Base-by-base conservation (phyloP, 2,888 invertebrate genomes). In the Nomada lathburiana region DNA sequence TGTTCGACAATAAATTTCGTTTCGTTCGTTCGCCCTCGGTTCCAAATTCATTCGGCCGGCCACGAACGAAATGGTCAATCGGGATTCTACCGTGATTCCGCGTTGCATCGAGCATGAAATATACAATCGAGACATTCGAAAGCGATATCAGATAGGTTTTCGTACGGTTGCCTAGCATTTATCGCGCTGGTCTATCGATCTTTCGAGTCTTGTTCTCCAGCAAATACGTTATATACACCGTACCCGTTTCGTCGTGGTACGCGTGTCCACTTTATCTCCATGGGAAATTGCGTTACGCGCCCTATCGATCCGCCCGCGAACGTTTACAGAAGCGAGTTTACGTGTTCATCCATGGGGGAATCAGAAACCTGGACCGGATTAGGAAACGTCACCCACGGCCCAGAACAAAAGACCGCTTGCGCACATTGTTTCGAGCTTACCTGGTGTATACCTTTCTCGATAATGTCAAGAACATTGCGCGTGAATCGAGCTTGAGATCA, bases 251-350 rank as follows among this genome's bases (percentile, higher is more conserved):
- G 47, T 52, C 44, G 60, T 50, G 53, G 50, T 52, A 80, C 57
- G 63, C 63, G 65, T 70, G 63, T 64, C 60, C 65, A 78, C 70
- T 70, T 83, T 87, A 83, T 83, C 85, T 57, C 76, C 76, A 82
- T 82, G 75, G 79, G 80, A 87, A 87, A 85, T 80, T 83, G 81
- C 74, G 77, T 85, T 85, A 85, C 84, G 55, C 77, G 64, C 10
- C 50, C 52, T 74, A 83, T 83, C 83, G 81, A 83, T 83, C 73
- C 47, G 42, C n/a, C 13, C 59, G 62, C 26, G 71, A 72, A 80
- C 75, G 64, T 50, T 42, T 64, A 59, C 47, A 23, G 47, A 16
- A 55, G 52, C 52, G 59, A 67, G 62, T 80, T 79, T 73, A 63
- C 69, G 78, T 75, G 76, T 86, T 82, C 81, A 81, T 73, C 77